phyloP scores from a whole-genome alignment of 2,888 invertebrate genomes.

The Oligia fasciuncula region DNA sequence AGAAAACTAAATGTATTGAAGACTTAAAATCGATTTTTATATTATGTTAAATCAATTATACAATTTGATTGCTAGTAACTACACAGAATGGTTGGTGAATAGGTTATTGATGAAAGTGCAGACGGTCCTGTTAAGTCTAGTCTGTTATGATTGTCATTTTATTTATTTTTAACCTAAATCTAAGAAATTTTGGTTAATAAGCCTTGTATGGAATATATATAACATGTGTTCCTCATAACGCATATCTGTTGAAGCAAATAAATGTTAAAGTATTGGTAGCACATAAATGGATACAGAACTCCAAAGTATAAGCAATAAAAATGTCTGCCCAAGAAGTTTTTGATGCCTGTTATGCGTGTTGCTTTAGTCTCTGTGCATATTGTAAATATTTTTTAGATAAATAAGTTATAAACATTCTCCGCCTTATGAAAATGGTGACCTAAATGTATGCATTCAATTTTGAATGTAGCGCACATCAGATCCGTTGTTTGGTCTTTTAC shows the following conservation, averaged over 20 bases:
- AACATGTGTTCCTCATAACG: slow-evolving; percentile 74
- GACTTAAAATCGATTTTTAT: slow-evolving; percentile 63
- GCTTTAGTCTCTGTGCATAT: slow-evolving; percentile 86
- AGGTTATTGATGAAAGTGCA: slow-evolving; percentile 75
- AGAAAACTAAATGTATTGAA: slow-evolving; percentile 70
- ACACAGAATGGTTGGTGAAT: slow-evolving; percentile 64
- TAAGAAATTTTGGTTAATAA: slow-evolving; percentile 69
- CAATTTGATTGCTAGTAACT: slow-evolving; percentile 64
- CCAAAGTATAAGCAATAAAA: slow-evolving; percentile 79
- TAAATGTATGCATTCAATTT: slow-evolving; percentile 72
- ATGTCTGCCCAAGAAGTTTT: slow-evolving; percentile 75
- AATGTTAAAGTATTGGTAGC: slow-evolving; percentile 70
- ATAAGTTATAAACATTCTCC: slow-evolving; percentile 82
- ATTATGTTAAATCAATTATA: slow-evolving; percentile 55
- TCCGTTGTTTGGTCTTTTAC: slow-evolving; percentile 61
- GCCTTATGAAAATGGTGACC: slow-evolving; percentile 86
- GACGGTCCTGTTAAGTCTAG: slow-evolving; percentile 83
- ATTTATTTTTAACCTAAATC: slow-evolving; percentile 79
- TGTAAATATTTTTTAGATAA: slow-evolving; percentile 84
- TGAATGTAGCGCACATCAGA: slow-evolving; percentile 65
- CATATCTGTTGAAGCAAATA: slow-evolving; percentile 83
- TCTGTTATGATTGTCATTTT: slow-evolving; percentile 84
- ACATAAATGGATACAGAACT: slow-evolving; percentile 70
- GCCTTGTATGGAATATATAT: slow-evolving; percentile 73
- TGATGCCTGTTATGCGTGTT: slow-evolving; percentile 78